Conservation (phyloP, 2,113 vertebrate genomes). For the Agapornis roseicollis region DNA sequence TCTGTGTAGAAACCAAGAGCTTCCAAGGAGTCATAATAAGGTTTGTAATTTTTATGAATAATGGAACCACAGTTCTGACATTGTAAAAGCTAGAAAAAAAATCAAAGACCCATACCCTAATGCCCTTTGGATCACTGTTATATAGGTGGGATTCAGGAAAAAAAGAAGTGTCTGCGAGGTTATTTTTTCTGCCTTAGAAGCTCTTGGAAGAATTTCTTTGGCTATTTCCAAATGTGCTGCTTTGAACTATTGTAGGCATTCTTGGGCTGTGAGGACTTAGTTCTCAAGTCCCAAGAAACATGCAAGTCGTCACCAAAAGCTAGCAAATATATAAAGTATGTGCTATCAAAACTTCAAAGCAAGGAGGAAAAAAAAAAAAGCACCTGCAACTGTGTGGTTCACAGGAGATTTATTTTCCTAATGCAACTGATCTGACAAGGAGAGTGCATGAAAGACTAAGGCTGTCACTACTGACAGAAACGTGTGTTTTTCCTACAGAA, state of each 20-base stretch:
- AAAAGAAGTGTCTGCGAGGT: not conserved
- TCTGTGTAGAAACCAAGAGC: not conserved
- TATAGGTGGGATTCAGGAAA: not conserved
- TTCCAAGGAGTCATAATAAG: not conserved
- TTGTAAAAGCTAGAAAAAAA: not conserved
- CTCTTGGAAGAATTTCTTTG: not conserved
- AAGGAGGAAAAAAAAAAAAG: not conserved
- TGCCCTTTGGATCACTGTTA: not conserved
- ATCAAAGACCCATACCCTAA: not conserved
- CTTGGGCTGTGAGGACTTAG: not conserved
- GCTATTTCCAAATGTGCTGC: not conserved
- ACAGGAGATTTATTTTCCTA: conserved; percentile 16
- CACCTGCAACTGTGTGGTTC: not conserved
- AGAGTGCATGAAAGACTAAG: not conserved
- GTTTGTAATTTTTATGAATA: not conserved
- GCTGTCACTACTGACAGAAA: not conserved
- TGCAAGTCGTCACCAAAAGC: not conserved
- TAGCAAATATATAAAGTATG: not conserved
- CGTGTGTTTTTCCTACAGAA: not conserved
- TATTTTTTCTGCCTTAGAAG: not conserved
- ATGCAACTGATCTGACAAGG: not conserved
- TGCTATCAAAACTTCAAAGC: conserved; percentile 22
- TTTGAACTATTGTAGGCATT: not conserved
- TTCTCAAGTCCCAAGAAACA: not conserved
- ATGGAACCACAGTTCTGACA: not conserved